phyloP scores from a whole-genome alignment of 2,888 invertebrate genomes.

The Phaonia tiefii region DNA sequence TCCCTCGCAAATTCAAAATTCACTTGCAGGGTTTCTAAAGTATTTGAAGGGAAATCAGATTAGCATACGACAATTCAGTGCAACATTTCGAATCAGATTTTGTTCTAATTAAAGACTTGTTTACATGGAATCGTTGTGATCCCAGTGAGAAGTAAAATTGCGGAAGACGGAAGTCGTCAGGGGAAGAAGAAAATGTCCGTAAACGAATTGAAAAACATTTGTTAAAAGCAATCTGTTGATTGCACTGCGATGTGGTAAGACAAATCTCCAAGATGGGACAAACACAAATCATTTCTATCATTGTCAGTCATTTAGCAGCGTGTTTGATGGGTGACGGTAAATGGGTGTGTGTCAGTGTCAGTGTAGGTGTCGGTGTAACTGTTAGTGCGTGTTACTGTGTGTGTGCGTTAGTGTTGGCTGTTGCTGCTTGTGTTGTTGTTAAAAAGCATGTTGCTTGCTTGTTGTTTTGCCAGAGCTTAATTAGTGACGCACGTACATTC shows the following conservation, averaged over 20 bases:
- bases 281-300: constrained; percentile 54
- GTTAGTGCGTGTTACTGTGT: constrained; percentile 25
- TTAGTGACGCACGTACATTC: constrained; percentile 66
- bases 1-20: background rate
- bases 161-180: background rate
- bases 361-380: too few species aligned
- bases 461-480: constrained; percentile 64
- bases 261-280: constrained; percentile 50
- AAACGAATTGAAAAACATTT: constrained; percentile 48
- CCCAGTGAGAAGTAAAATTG: constrained; percentile 3
- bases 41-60: constrained; percentile 26
- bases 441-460: constrained; percentile 53
- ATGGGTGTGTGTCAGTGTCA: background rate
- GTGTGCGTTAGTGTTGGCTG: constrained; percentile 14
- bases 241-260: constrained; percentile 22
- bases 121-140: constrained; percentile 26
- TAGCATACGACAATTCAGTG: constrained; percentile 15
- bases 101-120: constrained; percentile 47
- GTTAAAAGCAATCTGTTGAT: constrained; percentile 66
- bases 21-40: background rate
- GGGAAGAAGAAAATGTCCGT: background rate
- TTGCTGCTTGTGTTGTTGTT: constrained; percentile 37
- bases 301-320: constrained; percentile 44
- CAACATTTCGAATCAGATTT: constrained; percentile 10
- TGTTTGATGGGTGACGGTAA: background rate